Base-by-base conservation (phyloP, 2,113 vertebrate species). In the Pavo muticus region DNA sequence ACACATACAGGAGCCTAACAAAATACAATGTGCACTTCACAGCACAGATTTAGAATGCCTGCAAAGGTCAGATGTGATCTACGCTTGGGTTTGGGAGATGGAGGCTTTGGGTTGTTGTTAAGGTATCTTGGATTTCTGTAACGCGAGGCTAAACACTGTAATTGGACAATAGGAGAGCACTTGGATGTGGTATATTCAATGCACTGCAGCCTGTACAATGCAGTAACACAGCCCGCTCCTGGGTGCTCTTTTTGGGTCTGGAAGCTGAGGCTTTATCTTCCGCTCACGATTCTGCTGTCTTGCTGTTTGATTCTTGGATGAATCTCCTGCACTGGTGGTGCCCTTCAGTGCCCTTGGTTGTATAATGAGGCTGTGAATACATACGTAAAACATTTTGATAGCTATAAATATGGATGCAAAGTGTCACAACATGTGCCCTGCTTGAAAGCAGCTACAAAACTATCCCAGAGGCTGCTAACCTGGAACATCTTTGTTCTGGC, bases 1-100 rank as follows among this genome's bases (percentile, higher is more conserved):
- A 90, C 73, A 83, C 87, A 29, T 77, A 45, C 37, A 20, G 72
- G 93, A 65, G 88, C 79, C 69, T 14, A 50, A 87, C 0, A 30
- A 94, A 97, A 86, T 91, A 93, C 94, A 97, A 93, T 93, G 91
- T 90, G 85, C 70, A 35, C 92, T 92, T 91, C 68, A 39, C 54
- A 63, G 50, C 84, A 75, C 65, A 65, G 52, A 63, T 88, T 88
- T 92, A 73, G 96, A 86, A 54, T 6, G 1, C 76, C 52, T 30
- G 83, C 73, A 97, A 96, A 97, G 95, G 96, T 95, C 96, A 96
- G 52, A 82, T 17, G 7, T 78, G 91, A 45, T 60, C 47, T 86
- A 80, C 0, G 2, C 65, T 8, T 11, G 54, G 29, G 40, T 74
- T 72, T 42, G 57, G 73, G 61, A 82, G 44, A 11, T 10, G 54